Percentiles rank a stretch among this genome's conserved stretches.
Evolutionary conservation across 2,797 vertebrate genomes (phyloP).

Genomic region (Cichlasoma orientale): DNA sequence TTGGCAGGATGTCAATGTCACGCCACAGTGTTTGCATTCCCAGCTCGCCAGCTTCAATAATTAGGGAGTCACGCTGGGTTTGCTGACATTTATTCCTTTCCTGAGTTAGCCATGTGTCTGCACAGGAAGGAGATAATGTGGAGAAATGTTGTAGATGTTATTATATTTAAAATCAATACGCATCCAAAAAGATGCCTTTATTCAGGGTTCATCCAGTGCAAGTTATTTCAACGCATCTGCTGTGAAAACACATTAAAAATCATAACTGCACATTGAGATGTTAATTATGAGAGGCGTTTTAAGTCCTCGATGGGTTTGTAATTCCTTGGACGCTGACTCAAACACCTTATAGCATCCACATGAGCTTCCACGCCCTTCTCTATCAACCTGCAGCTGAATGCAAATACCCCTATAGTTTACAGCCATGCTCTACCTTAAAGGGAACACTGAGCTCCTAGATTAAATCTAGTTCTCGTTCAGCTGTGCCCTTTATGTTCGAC

Average conservation of each 20-base stretch:
- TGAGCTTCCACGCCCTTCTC: not conserved
- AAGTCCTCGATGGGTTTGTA: not conserved
- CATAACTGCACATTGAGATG: not conserved
- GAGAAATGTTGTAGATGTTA: not conserved
- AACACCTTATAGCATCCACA: not conserved
- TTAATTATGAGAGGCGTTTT: not conserved
- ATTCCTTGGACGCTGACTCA: not conserved
- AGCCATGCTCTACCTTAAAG: not conserved
- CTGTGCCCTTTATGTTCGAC: slow-evolving; percentile 24
- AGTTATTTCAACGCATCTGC: not conserved
- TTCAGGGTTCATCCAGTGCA: not conserved
- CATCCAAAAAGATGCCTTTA: not conserved
- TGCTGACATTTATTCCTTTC: slow-evolving; percentile 41
- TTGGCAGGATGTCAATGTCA: slow-evolving; percentile 33
- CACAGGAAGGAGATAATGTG: not conserved
- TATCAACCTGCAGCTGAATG: not conserved
- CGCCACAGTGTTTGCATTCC: slow-evolving; percentile 14
- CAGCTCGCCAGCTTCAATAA: slow-evolving; percentile 6
- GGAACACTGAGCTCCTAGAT: not conserved
- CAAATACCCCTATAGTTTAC: not conserved
- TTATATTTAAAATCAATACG: not conserved
- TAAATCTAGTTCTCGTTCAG: not conserved
- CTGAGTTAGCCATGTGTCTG: not conserved
- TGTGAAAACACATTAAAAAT: not conserved
- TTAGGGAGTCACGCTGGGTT: slow-evolving; percentile 13